Base-by-base conservation (phyloP, 2,888 invertebrate species). In the Phasia obesa region DNA sequence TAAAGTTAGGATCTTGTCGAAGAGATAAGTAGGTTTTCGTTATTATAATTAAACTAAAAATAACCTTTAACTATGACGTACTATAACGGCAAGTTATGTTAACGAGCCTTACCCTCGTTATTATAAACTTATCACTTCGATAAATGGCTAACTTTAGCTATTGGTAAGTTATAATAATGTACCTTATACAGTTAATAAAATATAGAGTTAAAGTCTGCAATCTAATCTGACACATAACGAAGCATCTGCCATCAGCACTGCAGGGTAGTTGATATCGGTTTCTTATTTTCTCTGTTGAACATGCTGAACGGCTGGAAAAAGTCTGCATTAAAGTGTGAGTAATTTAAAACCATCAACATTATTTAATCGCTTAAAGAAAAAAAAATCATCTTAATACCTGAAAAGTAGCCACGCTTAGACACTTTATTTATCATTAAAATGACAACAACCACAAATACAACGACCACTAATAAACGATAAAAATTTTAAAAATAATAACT, bases 271-370 rank as follows among this genome's bases (percentile, higher is more conserved):
- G 35, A 35, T 21, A 2, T 17, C 6, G 17, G 7, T 42, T 25
- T 42, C 2, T 4, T 25, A 25, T 38, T 42, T 42, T 53, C n/a
- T 25, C 5, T 25, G 7, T 38, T 4, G 6, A 2, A 13, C 13
- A 47, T 31, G 21, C 31, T 3, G 19, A n/a, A n/a, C n/a, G n/a
- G n/a, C 2, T 1, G 17, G 38, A 6, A 71, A 17, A 19, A 59
- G 17, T 49, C 13, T 47, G 15, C 11, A 31, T 35, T 44, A 49
- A 19, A 47, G 21, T 47, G 23, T 31, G 17, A 23, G 19, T 73
- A 78, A 75, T 82, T 78, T 70, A 65, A 74, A 65, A 70, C 78
- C 74, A 82, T 73, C 78, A 82, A 60, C 74, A 64, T 35, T 6
- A n/a, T 44, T 64, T 82, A 82, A 78, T 70, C 77, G 77, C 64